Evolutionary conservation across 2,113 vertebrate species (phyloP), one percentile per base, ranked within the genome.

Genomic region (Manacus vitellinus): DNA sequence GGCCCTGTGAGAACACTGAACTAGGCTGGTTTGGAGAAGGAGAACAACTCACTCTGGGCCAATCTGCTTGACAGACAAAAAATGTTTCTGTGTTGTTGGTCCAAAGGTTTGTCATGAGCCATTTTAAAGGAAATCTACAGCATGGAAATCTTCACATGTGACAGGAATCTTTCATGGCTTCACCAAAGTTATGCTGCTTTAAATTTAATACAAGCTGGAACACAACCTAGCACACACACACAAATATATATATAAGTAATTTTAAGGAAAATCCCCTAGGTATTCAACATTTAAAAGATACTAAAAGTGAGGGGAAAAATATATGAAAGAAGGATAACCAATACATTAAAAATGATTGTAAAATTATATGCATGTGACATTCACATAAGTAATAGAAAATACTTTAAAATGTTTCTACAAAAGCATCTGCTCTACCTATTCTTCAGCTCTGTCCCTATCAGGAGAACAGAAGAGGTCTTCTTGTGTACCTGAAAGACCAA

Each of bases 241-340:
- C 4, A 2, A 1, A 2, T 3, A 10, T 8, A 12, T 8, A 61
- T 16, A 21, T 20, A 14, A 27, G 19, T 51, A 8, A 10, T 30
- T 58, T 55, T 67, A n/a, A 54, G 10, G 9, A 43, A 88, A 66
- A 55, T 37, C 28, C 5, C 73, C 37, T 39, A 66, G 22, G 4
- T 6, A 21, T 46, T 51, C 39, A 47, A 9, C 6, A 44, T 51
- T 74, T 78, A 46, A 76, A 89, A 73, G 7, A 71, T 9, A 43
- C 6, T 63, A 63, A 78, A 74, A 25, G 0, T 41, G 28, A 75
- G 8, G 11, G 22, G 49, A 2, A 71, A 74, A 62, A 87, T 4
- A n/a, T 5, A 55, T 43, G 30, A 90, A 25, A 73, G 33, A 66
- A 81, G 25, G 4, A 62, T 25, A 66, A 70, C 5, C 22, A 31